Evolutionary conservation across 2,113 vertebrate genomes (phyloP), one percentile per base, ranked within the genome.

Genomic region (Actenoides hombroni): DNA sequence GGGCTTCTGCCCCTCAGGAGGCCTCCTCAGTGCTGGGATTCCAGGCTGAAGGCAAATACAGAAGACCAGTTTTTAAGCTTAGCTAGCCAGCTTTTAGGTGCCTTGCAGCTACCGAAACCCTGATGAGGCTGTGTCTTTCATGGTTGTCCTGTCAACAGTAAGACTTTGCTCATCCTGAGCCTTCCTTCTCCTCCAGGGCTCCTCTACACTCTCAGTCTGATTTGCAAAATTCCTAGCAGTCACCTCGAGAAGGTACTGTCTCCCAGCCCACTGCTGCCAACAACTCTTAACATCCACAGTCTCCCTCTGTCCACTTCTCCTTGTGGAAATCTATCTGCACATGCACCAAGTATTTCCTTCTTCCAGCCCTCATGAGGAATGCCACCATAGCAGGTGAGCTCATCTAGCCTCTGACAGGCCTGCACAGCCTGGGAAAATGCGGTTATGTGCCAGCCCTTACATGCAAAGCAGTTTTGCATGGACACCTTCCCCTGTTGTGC

Each of bases 81-180:
- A 59, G 20, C 78, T 59, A 40, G 78, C 20, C 44, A 44, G 40
- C 57, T 86, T 67, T 56, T 37, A 80, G 24, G 57, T 37, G 25
- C 39, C 49, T 86, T 60, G 28, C 57, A 73, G 64, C 35, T 29
- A 18, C 61, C 31, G 42, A 33, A 88, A 40, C 28, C 12, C 53
- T 73, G 37, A n/a, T 35, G 48, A 91, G 17, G 26, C n/a, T 23
- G 3, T 31, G 11, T 28, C 33, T 85, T 71, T 35, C 0, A 0
- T 29, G 20, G n/a, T 37, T 59, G n/a, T n/a, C 31, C 29, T 53
- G 16, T 40, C 24, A 74, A 23, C 13, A 49, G 51, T 24, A 70
- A 67, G 33, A 61, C 37, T 85, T 29, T 48, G 11, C 46, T 65
- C 13, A 2, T 8, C 11, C 46, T 48, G 46, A 86, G 42, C 42